Evolutionary conservation across 2,797 vertebrate species (phyloP), one percentile per base, ranked within the genome.

Genomic region (Borostomias antarcticus): DNA sequence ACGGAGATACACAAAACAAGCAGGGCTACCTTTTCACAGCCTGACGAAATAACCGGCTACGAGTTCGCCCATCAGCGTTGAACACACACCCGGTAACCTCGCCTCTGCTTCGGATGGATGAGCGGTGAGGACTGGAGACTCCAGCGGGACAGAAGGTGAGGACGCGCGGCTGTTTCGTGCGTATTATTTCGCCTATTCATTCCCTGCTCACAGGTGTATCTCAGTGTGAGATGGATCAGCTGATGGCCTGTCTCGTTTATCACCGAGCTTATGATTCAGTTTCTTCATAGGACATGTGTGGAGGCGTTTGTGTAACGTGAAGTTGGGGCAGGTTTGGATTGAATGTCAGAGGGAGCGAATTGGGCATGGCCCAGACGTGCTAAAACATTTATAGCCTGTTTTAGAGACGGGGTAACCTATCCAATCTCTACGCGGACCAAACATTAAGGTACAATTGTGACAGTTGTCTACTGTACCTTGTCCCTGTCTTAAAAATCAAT

Each of bases 81-180:
- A 63, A n/a, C 5, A 64, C 63, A 58, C 62, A n/a, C 29, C 5
- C 23, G 4, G 19, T 32, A 28, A 72, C 51, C 32, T 10, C 26
- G 47, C 37, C 69, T 35, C 40, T 60, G 11, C 23, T 43, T 59
- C 28, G 54, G 69, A 88, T 89, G 89, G 78, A 81, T 66, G 89
- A 81, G 81, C 77, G 70, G 54, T 70, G 29, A 37, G 82, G 83
- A 80, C 79, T 80, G 76, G 88, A 83, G 89, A 74, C 83, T 81
- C 79, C 74, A 72, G 81, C 75, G 74, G 89, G 79, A 82, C 82
- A 86, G 86, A 92, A 86, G 91, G 92, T 93, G 80, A 93, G 87
- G 71, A 56, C 68, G 66, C 62, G 26, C 61, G 58, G 52, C 66
- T 64, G 58, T 26, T 32, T 23, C 65, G 51, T 33, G 4, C 57